phyloP scores from a whole-genome alignment of 2,888 invertebrate genomes.

The Epistrophella euchroma region DNA sequence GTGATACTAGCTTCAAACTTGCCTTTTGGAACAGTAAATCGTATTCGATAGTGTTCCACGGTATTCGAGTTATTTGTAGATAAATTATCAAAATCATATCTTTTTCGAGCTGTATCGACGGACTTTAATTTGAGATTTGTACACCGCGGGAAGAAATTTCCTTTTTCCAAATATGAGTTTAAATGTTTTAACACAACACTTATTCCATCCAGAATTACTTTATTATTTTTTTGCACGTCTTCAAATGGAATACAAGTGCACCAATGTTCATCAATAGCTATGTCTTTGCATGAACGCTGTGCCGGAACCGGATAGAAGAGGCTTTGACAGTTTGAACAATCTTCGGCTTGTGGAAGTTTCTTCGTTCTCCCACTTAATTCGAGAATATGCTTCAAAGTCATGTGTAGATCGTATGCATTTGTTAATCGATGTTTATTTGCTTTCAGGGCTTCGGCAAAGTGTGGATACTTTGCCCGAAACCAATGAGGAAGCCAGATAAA shows the following conservation, averaged over 20 bases:
- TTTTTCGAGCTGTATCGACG: constrained; percentile 14
- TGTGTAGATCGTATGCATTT: constrained; percentile 89
- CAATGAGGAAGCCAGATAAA: constrained; percentile 88
- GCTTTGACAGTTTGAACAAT: constrained; percentile 87
- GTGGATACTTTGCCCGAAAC: constrained; percentile 85
- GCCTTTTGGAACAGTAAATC: constrained; percentile 19
- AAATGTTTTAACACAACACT: constrained; percentile 4
- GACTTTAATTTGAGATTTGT: background rate
- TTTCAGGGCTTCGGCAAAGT: constrained; percentile 85
- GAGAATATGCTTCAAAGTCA: constrained; percentile 87
- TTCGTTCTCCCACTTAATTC: constrained; percentile 83
- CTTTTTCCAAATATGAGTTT: constrained; percentile 27
- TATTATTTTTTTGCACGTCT: constrained; percentile 29
- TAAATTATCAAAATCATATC: background rate
- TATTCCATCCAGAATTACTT: background rate
- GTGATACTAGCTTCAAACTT: constrained; percentile 43
- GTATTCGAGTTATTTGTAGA: background rate
- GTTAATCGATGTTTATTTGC: constrained; percentile 87
- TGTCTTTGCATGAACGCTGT: constrained; percentile 88
- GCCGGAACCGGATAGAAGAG: constrained; percentile 86
- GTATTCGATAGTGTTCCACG: constrained; percentile 30
- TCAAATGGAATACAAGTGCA: constrained; percentile 88
- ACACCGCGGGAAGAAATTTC: constrained; percentile 28
- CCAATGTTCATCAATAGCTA: constrained; percentile 89
- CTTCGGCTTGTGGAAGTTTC: constrained; percentile 81